These are phyloP conservation scores for Helicoverpa zea DNA, from an alignment of 1,140 invertebrate genomes.

Conservation along the genomic window DNA sequence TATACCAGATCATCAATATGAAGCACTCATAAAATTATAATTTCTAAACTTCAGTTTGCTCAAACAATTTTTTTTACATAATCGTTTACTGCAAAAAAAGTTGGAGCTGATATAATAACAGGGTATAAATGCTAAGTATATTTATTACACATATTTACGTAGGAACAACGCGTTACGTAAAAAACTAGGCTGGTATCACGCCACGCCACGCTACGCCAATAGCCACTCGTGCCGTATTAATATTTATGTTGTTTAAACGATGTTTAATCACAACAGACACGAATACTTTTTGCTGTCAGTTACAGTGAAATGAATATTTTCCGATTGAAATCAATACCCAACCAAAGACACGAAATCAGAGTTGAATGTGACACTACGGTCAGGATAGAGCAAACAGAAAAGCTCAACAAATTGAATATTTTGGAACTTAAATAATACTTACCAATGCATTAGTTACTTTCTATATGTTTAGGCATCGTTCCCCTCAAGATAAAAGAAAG, in stretches of 20 bases:
- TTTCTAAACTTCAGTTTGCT: constrained; percentile 31
- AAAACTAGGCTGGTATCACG: constrained; percentile 49
- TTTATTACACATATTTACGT: constrained; percentile 47
- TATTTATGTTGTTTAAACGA: constrained; percentile 78
- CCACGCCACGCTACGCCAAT: constrained; percentile 30
- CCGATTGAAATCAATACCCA: constrained; percentile 44
- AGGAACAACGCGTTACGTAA: constrained; percentile 52
- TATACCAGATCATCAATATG: constrained; percentile 5
- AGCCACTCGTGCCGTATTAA: constrained; percentile 67
- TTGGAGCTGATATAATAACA: constrained; percentile 37
- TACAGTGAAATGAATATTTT: constrained; percentile 45
- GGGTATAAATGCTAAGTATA: constrained; percentile 43
- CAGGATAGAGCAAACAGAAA: too few relatives aligned
- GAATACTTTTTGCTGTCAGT: constrained; percentile 40
- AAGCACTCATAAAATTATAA: constrained; percentile 16
- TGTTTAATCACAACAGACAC: constrained; percentile 70
- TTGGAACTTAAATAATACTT: neutral
- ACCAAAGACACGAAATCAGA: constrained; percentile 22
- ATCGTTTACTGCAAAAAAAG: constrained; percentile 45
- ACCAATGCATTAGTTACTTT: neutral
- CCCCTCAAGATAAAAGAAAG: neutral
- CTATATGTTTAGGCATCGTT: too few relatives aligned
- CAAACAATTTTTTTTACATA: constrained; percentile 30
- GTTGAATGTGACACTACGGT: neutral
- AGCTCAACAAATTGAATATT: too few relatives aligned